Evolutionary conservation across 2,113 vertebrate genomes (phyloP), one percentile per base, ranked within the genome.

Genomic region (Girardinichthys multiradiatus): DNA sequence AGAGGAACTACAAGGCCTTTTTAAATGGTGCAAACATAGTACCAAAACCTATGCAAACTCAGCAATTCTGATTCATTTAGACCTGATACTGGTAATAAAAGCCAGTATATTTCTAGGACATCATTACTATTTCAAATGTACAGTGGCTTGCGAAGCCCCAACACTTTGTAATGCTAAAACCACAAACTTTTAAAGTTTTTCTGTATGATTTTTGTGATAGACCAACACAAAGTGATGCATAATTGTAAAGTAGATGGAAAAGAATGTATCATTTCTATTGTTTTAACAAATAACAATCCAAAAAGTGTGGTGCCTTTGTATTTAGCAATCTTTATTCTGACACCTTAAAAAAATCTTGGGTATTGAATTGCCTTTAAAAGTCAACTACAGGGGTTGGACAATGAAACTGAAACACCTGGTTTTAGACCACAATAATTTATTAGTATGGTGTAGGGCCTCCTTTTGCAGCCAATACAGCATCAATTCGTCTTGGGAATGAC

Each of bases 61-160:
- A 37, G 45, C 62, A 76, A 76, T 74, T 69, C 81, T 88, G 72
- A 72, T 73, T 70, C 29, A 79, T 74, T 80, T 60, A 57, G 54
- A 63, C 7, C 35, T 61, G 70, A 76, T 48, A 78, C 68, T 81
- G 33, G 74, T 65, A 48, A 70, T 82, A 62, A 79, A 74, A 78
- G 75, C 59, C 59, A n/a, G 51, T 39, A 69, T 75, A 80, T 73
- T 37, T 26, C 64, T 45, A 65, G 66, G 77, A 83, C 72, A 73
- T 68, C 70, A 64, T 1, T 12, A 37, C 33, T 61, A 70, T 70
- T 74, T 79, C 31, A 67, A 79, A 58, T 73, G 51, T 28, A 71
- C 13, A 26, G 4, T 24, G 24, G 24, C 26, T 15, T 17, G 27
- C 13, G 28, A 59, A 59, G 28, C 9, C 31, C 42, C 4, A 4